Evolutionary conservation across 2,113 vertebrate genomes (phyloP), one percentile per base, ranked within the genome.

Genomic region (Rhabdornis inornatus): DNA sequence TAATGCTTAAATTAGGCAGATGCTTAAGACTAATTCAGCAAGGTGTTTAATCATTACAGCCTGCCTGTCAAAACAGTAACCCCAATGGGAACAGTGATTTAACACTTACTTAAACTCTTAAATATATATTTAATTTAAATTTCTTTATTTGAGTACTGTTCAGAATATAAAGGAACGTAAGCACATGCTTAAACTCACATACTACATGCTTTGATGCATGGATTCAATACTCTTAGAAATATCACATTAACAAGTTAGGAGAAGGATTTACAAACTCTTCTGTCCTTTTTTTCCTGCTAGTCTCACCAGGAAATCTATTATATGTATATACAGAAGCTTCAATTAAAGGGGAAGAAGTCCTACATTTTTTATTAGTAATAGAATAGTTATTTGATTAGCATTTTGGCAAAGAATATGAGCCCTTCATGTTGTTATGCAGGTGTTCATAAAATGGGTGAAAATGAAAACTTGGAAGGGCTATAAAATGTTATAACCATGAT

Each of bases 371-470:
- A 86, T 94, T 90, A 78, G 55, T 42, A 80, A 50, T 61, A 49
- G 49, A 80, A 94, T 27, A 77, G 35, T 39, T 57, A 95, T 88
- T 91, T 86, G 84, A 94, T 91, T 90, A 97, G 24, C 87, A 87
- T 92, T 95, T 91, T 93, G 87, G 71, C 76, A 59, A 52, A 85
- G 59, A 91, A 83, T 47, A 74, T 45, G 42, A 95, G 39, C 25
- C 50, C 42, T 90, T 95, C 77, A 90, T 0, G 0, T 74, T 93
- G 59, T 80, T 94, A 94, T 74, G 68, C 68, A 94, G 55, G 55
- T 86, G n/a, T 94, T 95, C 93, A 92, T 96, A 96, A 95, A 96
- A 90, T 11, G 90, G 66, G 44, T 68, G 50, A 93, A 95, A 90
- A 83, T 90, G 55, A 93, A 95, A 96, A 83, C 79, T 83, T 78